Conservation (phyloP, 2,797 vertebrate genomes). For the Tadarida brasiliensis region DNA sequence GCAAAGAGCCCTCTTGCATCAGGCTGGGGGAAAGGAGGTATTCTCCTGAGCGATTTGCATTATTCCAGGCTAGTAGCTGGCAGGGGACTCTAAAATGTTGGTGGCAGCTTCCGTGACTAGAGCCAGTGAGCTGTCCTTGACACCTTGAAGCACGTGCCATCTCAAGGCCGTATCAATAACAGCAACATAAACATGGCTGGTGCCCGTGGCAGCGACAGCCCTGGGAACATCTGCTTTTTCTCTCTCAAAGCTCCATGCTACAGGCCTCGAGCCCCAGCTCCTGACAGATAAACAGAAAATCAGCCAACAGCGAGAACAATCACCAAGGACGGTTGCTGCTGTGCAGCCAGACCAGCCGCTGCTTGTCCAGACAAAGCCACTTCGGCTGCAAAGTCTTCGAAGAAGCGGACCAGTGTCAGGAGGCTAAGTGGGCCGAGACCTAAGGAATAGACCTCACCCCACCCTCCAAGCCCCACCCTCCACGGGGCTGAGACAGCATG, state of each 20-base stretch:
- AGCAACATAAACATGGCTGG: not conserved
- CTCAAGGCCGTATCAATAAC: not conserved
- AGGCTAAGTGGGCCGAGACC: not conserved
- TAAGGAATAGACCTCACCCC: not conserved
- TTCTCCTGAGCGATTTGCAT: conserved; percentile 22
- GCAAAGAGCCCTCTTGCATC: not conserved
- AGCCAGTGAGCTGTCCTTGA: conserved; percentile 51
- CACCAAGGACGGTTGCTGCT: conserved; percentile 62
- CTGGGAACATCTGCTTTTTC: conserved; percentile 62
- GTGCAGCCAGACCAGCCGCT: conserved; percentile 64
- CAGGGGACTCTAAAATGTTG: not conserved
- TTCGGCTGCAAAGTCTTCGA: conserved; percentile 54
- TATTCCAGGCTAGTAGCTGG: conserved; percentile 24
- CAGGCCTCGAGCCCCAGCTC: conserved; percentile 74
- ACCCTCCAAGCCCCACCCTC: not conserved
- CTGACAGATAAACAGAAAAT: conserved; percentile 82
- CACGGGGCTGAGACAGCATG: accelerated
- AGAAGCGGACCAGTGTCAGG: conserved; percentile 68
- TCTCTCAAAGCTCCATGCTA: conserved; percentile 61
- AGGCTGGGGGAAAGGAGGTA: not conserved
- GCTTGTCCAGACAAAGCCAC: conserved; percentile 83
- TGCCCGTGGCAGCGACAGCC: conserved; percentile 44
- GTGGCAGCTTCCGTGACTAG: not conserved
- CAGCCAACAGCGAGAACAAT: conserved; percentile 78
- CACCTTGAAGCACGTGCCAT: not conserved